Evolutionary conservation across 1,140 invertebrate genomes (phyloP), one percentile per base, ranked within the genome.

Genomic region (Mya arenaria): DNA sequence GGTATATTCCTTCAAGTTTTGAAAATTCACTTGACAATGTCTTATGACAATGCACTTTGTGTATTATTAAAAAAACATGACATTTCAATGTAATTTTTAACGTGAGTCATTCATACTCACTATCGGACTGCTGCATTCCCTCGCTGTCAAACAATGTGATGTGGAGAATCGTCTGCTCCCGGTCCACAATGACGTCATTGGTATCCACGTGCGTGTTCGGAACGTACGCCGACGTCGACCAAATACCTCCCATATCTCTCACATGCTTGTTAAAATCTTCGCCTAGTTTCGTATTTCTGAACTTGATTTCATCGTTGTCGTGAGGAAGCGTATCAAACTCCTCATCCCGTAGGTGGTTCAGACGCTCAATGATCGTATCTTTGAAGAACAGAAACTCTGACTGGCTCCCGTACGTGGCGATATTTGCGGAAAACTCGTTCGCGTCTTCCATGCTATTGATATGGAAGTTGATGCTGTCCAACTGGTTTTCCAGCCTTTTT

Each of bases 101-200:
- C n/a, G n/a, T n/a, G n/a, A n/a, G n/a, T n/a, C n/a, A n/a, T n/a
- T n/a, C 1, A 10, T 1, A 55, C 44, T 6, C 6, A 82, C 79
- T 69, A 39, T 72, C 79, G 25, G 69, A 73, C 23, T 82, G 79
- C 32, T 82, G 79, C 0, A 73, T 37, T 5, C 79, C 79, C n/a
- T 82, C 79, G 36, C 79, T 82, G 44, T 82, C 79, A 74, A 82
- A 82, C 25, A 82, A 23, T 32, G 79, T 82, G 8, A 82, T 74
- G 28, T 82, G 52, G 39, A 82, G 8, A 28, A 73, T 55, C 13
- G 71, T 74, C 62, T 73, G 56, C 60, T 82, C 79, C n/a, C 60
- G 41, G 25, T 82, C 68, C 19, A 63, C 44, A 5, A 74, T 37
- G 32, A 73, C 71, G 69, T 82, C 56, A 44, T 25, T 23, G 10